These are phyloP conservation scores for Pelecanus crispus DNA, from an alignment of 2,113 vertebrate species.

Conservation along the genomic window DNA sequence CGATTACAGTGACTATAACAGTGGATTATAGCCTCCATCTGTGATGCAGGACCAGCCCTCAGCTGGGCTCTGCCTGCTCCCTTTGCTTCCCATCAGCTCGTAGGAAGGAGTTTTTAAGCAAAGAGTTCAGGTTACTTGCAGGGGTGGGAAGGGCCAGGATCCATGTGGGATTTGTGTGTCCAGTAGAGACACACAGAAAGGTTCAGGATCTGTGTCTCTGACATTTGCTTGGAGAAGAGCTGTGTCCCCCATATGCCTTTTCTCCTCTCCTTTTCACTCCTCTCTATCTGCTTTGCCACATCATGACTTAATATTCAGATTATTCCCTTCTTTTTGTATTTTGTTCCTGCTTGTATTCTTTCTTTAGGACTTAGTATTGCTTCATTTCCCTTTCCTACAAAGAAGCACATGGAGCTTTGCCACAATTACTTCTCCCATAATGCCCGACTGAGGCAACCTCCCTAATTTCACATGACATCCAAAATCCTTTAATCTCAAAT, in stretches of 20 bases:
- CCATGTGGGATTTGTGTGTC: background rate
- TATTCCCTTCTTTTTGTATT: background rate
- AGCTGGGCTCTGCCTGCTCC: background rate
- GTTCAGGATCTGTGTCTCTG: background rate
- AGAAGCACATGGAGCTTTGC: background rate
- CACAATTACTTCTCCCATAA: background rate
- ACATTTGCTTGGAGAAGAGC: background rate
- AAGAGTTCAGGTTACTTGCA: background rate
- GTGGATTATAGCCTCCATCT: background rate
- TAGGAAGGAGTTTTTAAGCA: background rate
- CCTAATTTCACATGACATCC: background rate
- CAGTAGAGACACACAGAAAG: background rate
- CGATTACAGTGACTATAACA: conserved; percentile 22
- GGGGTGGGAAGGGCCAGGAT: background rate
- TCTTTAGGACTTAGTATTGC: background rate
- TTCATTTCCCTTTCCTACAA: background rate
- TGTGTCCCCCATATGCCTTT: background rate
- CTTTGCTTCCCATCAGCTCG: background rate
- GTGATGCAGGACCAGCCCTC: background rate
- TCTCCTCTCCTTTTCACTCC: background rate
- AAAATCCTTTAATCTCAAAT: background rate
- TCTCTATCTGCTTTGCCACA: background rate
- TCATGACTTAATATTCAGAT: background rate
- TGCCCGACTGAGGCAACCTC: background rate
- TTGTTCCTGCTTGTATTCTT: background rate